A percentile compares a stretch with the other conserved stretches of the same genome.
Conservation (phyloP, 2,797 vertebrate genomes). For the Coreius guichenoti region DNA sequence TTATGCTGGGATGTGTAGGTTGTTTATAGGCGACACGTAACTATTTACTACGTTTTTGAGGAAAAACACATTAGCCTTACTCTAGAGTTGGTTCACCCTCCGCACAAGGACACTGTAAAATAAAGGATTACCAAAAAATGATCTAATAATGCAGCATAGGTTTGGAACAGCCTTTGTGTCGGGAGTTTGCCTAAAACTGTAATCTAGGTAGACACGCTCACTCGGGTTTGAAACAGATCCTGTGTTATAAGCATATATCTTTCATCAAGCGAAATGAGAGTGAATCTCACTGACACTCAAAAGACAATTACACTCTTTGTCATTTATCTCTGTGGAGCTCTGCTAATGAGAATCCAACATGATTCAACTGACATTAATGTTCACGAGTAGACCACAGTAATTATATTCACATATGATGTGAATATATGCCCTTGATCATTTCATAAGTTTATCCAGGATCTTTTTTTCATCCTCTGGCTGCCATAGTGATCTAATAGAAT, state of each 20-base stretch:
- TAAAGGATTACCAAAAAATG: not conserved
- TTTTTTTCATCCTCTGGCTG: conserved; percentile 21
- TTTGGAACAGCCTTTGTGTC: not conserved
- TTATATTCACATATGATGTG: conserved; percentile 29
- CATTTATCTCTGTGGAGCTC: conserved; percentile 26
- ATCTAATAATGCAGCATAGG: not conserved
- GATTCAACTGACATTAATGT: conserved; percentile 26
- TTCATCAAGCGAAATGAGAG: conserved; percentile 15
- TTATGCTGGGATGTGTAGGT: too few species aligned
- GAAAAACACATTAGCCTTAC: too few species aligned
- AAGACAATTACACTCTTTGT: conserved; percentile 35
- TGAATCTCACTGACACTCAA: conserved; percentile 18
- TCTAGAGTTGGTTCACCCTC: too few species aligned
- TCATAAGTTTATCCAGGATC: conserved; percentile 2
- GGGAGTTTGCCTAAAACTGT: not conserved
- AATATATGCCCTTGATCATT: conserved; percentile 30
- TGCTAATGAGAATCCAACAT: conserved; percentile 36
- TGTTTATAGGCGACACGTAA: too few species aligned
- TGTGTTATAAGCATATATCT: conserved; percentile 13
- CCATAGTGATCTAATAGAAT: conserved; percentile 16
- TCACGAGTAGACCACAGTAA: conserved; percentile 19
- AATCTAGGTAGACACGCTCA: not conserved
- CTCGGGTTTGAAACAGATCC: not conserved
- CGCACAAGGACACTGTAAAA: not conserved
- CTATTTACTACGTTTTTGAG: too few species aligned